These are phyloP conservation scores for Lithobates pipiens DNA, from an alignment of 2,797 vertebrate genomes.

Conservation along the genomic window DNA sequence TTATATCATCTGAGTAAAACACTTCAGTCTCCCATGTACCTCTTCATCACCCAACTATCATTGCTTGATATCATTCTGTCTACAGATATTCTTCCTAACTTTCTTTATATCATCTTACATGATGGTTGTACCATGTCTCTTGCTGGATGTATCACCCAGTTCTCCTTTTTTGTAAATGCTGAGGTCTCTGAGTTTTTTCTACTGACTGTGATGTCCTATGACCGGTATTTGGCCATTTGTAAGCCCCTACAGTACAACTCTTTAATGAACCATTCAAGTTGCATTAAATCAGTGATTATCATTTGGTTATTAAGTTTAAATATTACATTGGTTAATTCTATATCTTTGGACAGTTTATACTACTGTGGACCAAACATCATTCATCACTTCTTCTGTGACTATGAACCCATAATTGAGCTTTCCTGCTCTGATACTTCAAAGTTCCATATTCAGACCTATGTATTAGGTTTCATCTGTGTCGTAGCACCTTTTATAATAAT, in stretches of 20 bases:
- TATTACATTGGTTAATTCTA: background rate
- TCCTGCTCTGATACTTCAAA: background rate
- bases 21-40: background rate
- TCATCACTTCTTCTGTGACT: constrained; percentile 18
- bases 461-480: background rate
- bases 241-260: background rate
- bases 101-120: background rate
- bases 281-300: background rate
- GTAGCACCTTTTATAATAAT: background rate
- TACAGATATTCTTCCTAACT: too few relatives aligned
- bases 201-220: constrained; percentile 5
- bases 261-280: background rate
- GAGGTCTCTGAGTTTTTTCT: background rate
- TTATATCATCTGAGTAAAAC: background rate
- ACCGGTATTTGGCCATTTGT: constrained; percentile 7
- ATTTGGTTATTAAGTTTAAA: background rate
- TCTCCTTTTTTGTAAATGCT: background rate
- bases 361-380: constrained; percentile 6
- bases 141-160: background rate
- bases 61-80: too few relatives aligned
- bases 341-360: background rate
- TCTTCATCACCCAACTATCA: too few relatives aligned
- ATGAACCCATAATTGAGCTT: background rate
- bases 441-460: background rate
- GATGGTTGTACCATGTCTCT: background rate